A percentile compares a stretch with the other conserved stretches of the same genome.
phyloP scores from a whole-genome alignment of 2,113 vertebrate species.

The Varanus komodoensis region DNA sequence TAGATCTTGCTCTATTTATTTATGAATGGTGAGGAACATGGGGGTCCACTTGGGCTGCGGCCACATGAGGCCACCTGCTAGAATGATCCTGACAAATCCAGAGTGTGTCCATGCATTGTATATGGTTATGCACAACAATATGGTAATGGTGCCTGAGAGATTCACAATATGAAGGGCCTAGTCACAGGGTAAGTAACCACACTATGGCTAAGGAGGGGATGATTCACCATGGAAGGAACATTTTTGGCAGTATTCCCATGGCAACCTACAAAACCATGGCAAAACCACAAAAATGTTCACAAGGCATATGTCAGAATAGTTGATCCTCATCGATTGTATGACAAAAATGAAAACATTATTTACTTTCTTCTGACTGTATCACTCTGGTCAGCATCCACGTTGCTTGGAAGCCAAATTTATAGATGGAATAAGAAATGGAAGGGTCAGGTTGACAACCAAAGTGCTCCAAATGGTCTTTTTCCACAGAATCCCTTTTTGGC shows the following conservation, averaged over 20 bases:
- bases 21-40: neutral
- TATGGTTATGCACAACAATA: neutral
- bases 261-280: neutral
- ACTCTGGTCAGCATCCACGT: neutral
- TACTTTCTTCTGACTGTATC: neutral
- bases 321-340: neutral
- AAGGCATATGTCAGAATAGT: neutral
- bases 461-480: neutral
- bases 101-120: neutral
- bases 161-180: neutral
- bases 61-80: neutral
- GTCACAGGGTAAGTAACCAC: no score
- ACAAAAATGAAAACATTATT: neutral
- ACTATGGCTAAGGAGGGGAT: neutral
- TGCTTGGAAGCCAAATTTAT: neutral
- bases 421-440: neutral
- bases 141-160: neutral
- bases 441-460: neutral
- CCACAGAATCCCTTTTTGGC: neutral
- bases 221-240: neutral
- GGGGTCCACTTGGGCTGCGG: neutral
- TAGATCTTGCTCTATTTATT: neutral
- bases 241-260: neutral
- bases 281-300: neutral
- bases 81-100: neutral